Evolutionary conservation across 2,797 vertebrate species (phyloP), one percentile per base, ranked within the genome.

Genomic region (Pipistrellus kuhlii): DNA sequence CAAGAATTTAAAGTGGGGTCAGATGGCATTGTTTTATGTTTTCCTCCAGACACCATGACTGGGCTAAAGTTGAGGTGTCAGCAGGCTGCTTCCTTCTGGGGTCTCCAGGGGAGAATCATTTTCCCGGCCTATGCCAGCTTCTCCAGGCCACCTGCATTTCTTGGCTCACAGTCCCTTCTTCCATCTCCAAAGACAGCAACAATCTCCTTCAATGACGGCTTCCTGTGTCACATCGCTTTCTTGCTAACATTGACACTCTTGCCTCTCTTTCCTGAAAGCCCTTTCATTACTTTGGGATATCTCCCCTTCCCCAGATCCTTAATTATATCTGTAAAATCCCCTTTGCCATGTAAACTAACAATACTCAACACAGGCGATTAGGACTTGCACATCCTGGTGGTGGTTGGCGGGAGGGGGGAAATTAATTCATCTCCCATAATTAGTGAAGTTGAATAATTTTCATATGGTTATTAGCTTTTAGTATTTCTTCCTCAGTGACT

Each of bases 401-500:
- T 27, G 21, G 77, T 8, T 0, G 11, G 30, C 2, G n/a, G 46
- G 44, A 0, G 8, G 59, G 20, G 13, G 41, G 2, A 6, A 27
- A 18, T 77, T 66, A 46, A 83, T 88, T 75, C 68, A 30, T 90
- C 41, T 86, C 46, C 62, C 62, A 69, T 32, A 83, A 53, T 89
- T 92, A 94, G 44, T 57, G 32, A 82, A 94, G 21, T 41, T 51
- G 64, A 87, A 11, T 71, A 38, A 44, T 91, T 94, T 95, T 88
- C 30, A 76, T 91, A 21, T 89, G 51, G 72, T 90, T 82, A 71
- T 84, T 90, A 53, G 27, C 62, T 78, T 82, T 89, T 84, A 81
- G 27, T 85, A 25, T 80, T 77, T 90, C 51, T 88, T 93, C 72
- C 87, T 90, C 92, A 93, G 78, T 88, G 41, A 90, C n/a, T 62